Percentiles rank a stretch among this genome's conserved stretches.
phyloP scores from a whole-genome alignment of 2,888 invertebrate species.

The Cheilosia pagana region DNA sequence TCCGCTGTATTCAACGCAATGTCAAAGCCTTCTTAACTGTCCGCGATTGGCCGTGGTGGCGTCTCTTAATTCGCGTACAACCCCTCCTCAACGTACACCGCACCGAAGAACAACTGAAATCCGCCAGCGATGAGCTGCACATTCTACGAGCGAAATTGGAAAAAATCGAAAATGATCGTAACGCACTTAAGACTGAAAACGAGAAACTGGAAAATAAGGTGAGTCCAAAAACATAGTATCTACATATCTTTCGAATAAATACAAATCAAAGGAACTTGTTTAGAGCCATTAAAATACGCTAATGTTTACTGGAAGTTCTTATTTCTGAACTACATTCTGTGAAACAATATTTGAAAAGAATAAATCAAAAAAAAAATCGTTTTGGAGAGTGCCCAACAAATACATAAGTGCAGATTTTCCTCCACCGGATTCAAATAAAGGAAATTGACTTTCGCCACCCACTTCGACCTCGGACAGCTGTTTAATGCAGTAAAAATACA shows the following conservation, averaged over 20 bases:
- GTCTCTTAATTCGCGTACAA: slow-evolving; percentile 94
- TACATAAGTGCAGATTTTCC: neutral
- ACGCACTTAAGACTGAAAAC: slow-evolving; percentile 93
- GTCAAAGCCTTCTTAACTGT: slow-evolving; percentile 96
- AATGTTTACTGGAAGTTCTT: slow-evolving; percentile 15
- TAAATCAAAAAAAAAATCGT: neutral
- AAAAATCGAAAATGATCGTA: slow-evolving; percentile 93
- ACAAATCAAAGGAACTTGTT: slow-evolving; percentile 16
- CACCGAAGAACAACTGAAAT: slow-evolving; percentile 94
- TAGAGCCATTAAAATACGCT: slow-evolving; percentile 20
- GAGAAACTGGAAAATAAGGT: slow-evolving; percentile 97
- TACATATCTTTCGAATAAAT: neutral
- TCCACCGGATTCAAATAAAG: slow-evolving; percentile 1
- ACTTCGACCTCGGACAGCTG: slow-evolving; percentile 10
- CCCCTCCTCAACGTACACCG: slow-evolving; percentile 96
- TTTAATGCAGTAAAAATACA: neutral
- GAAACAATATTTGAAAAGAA: neutral
- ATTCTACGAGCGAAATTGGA: slow-evolving; percentile 91
- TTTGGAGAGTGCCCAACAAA: slow-evolving; percentile 20
- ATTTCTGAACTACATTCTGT: neutral
- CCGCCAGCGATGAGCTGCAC: slow-evolving; percentile 94
- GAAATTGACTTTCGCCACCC: slow-evolving; percentile 14
- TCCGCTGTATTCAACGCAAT: slow-evolving; percentile 96
- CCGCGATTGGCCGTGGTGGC: slow-evolving; percentile 99
- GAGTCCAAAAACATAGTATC: slow-evolving; percentile 80